phyloP scores from a whole-genome alignment of 2,797 vertebrate species.

The Darevskia nairensis region DNA sequence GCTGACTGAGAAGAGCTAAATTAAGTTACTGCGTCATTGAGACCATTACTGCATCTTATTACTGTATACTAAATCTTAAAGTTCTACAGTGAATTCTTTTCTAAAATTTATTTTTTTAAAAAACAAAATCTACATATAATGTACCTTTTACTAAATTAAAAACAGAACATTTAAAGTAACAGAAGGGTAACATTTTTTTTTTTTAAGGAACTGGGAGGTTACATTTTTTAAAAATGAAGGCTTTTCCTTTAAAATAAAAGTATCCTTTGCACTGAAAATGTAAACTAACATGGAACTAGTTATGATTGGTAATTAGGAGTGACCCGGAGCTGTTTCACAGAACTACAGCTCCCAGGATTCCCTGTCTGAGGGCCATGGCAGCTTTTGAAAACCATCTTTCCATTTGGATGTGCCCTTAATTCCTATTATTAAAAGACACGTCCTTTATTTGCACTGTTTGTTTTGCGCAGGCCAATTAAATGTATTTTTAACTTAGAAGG shows the following conservation, averaged over 20 bases:
- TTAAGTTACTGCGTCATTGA: not conserved
- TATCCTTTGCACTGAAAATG: not conserved
- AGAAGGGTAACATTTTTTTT: not conserved
- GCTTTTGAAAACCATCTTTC: not conserved
- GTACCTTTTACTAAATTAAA: not conserved
- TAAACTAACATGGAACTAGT: not conserved
- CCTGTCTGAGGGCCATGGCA: not conserved
- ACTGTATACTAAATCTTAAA: not conserved
- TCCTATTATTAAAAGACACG: no score
- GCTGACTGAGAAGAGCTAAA: not conserved
- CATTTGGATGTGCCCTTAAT: not conserved
- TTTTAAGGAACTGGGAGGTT: not conserved
- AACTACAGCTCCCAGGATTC: not conserved
- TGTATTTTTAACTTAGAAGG: not conserved
- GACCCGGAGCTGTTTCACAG: not conserved
- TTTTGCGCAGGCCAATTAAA: no score
- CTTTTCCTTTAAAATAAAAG: no score
- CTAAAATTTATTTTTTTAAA: not conserved
- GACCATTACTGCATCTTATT: not conserved
- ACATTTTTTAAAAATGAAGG: not conserved
- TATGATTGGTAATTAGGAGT: not conserved
- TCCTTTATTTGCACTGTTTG: no score
- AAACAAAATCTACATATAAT: not conserved
- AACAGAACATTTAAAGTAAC: not conserved
- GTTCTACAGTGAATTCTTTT: not conserved